Evolutionary conservation across 2,797 vertebrate genomes (phyloP).

Genomic region (Strix occidentalis): DNA sequence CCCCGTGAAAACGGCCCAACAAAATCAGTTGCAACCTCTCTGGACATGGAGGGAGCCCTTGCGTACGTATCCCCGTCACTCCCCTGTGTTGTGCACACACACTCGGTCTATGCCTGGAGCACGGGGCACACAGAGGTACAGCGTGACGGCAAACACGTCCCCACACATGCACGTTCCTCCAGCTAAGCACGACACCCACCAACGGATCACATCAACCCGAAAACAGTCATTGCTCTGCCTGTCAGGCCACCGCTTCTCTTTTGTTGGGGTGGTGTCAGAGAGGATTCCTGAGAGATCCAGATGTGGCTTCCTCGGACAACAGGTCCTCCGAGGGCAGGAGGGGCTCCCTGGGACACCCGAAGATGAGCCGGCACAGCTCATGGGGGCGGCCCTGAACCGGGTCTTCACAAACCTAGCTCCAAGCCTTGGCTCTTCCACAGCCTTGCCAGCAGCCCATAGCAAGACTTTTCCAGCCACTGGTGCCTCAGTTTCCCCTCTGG

Average conservation of each 20-base stretch:
- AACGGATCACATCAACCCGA: not conserved
- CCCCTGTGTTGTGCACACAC: fast-evolving
- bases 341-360: not conserved
- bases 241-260: not conserved
- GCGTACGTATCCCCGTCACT: fast-evolving
- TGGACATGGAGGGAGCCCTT: not conserved
- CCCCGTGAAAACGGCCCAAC: not conserved
- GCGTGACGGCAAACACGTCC: not conserved
- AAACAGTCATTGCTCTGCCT: not conserved
- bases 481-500: not conserved
- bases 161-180: fast-evolving
- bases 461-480: not conserved
- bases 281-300: not conserved
- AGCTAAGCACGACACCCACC: not conserved
- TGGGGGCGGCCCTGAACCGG: too few species aligned
- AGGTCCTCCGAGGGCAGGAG: fast-evolving
- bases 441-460: not conserved
- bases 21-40: not conserved
- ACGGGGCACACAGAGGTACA: not conserved
- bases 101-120: fast-evolving
- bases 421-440: not conserved
- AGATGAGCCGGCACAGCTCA: fast-evolving
- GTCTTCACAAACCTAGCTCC: not conserved
- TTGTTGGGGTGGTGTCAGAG: fast-evolving
- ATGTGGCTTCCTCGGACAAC: fast-evolving